These are phyloP conservation scores for Montipora capricornis DNA, from an alignment of 64 coral and sea anemone genomes.

Conservation along the genomic window DNA sequence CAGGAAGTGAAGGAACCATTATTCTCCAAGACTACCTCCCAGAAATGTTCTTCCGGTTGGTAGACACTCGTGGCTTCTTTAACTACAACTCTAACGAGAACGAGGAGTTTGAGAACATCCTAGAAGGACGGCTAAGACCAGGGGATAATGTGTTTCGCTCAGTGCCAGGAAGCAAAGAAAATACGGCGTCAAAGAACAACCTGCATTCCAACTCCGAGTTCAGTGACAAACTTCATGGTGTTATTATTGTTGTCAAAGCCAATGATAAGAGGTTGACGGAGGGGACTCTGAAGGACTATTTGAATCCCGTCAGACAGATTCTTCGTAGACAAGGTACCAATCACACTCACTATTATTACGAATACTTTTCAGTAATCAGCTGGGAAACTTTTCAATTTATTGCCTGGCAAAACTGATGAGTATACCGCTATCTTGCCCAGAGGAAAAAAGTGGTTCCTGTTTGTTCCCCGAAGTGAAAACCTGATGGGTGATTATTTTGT, in stretches of 20 bases:
- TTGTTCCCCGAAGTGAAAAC: too few species aligned
- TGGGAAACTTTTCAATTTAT: too few species aligned
- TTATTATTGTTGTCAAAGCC: slow-evolving; percentile 65
- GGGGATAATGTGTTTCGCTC: slow-evolving; percentile 37
- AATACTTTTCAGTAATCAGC: too few species aligned
- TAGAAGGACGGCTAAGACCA: slow-evolving; percentile 38
- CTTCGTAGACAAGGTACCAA: slow-evolving; percentile 47
- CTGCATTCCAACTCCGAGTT: not conserved
- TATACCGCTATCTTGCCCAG: too few species aligned
- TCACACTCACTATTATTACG: too few species aligned
- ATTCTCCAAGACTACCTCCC: slow-evolving; percentile 63
- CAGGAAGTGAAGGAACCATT: slow-evolving; percentile 65
- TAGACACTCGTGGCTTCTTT: slow-evolving; percentile 74
- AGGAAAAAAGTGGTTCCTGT: too few species aligned
- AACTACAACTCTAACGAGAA: slow-evolving; percentile 54
- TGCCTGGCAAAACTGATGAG: too few species aligned
- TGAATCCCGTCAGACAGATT: slow-evolving; percentile 51
- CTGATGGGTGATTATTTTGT: too few species aligned
- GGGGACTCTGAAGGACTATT: slow-evolving; percentile 51
- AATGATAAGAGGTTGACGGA: slow-evolving; percentile 47
- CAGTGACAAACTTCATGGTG: slow-evolving; percentile 30
- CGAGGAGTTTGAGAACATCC: slow-evolving; percentile 55
- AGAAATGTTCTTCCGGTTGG: slow-evolving; percentile 70
- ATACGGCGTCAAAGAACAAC: not conserved
- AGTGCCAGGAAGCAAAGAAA: not conserved